Evolutionary conservation across 2,888 invertebrate genomes (phyloP).

Genomic region (Cryptocheilus praepositus): DNA sequence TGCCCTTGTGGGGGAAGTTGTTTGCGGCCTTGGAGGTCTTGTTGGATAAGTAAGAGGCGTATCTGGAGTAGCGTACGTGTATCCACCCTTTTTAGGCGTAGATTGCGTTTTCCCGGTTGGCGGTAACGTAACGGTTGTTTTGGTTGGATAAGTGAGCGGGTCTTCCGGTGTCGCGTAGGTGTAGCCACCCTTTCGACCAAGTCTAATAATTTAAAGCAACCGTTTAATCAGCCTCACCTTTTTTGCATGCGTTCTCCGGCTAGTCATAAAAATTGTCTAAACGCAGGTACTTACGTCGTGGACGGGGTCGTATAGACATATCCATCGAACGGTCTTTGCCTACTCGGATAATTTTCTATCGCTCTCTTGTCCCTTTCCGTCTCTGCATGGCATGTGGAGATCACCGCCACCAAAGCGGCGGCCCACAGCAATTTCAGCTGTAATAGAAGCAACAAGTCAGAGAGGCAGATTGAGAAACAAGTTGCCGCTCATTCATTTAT

Average conservation of each 20-base stretch:
- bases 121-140: neutral
- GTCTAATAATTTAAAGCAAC: too few species aligned
- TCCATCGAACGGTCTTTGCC: constrained; percentile 62
- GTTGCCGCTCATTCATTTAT: neutral
- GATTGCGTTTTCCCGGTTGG: constrained; percentile 15
- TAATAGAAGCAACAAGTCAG: constrained; percentile 37
- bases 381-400: constrained; percentile 65
- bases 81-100: constrained; percentile 27
- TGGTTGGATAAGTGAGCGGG: too few species aligned
- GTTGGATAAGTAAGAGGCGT: constrained; percentile 50
- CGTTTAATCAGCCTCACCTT: too few species aligned
- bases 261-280: neutral
- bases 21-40: too few species aligned
- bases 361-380: constrained; percentile 67
- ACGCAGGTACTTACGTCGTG: constrained; percentile 48
- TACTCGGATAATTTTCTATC: constrained; percentile 59
- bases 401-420: constrained; percentile 67
- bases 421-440: constrained; percentile 69
- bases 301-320: constrained; percentile 65
- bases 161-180: constrained; percentile 53
- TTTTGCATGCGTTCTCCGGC: too few species aligned
- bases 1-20: too few species aligned
- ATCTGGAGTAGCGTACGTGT: constrained; percentile 36
- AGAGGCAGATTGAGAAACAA: neutral
- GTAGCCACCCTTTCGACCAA: constrained; percentile 53